These are phyloP conservation scores for Pharmacophagus antenor DNA, from an alignment of 2,888 invertebrate genomes.

Conservation along the genomic window DNA sequence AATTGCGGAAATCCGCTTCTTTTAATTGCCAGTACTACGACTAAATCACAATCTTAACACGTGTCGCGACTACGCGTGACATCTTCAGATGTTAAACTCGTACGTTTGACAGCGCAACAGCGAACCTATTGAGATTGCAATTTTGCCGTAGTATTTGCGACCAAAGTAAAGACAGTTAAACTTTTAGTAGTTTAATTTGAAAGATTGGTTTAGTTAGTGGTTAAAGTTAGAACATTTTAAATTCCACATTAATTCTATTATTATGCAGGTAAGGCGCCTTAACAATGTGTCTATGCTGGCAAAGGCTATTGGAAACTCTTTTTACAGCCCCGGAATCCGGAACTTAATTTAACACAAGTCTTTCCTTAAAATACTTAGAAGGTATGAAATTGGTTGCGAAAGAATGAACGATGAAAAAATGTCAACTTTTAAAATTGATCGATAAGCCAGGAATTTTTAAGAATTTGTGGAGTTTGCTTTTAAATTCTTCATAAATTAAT, in stretches of 20 bases:
- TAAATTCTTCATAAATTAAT: background rate
- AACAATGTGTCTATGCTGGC: constrained; percentile 41
- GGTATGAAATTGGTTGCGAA: constrained; percentile 43
- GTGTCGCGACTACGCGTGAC: no score
- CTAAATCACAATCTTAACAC: no score
- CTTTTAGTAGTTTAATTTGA: background rate
- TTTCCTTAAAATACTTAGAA: constrained; percentile 44
- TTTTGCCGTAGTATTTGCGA: no score
- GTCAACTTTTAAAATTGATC: constrained; percentile 24
- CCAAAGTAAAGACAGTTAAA: background rate
- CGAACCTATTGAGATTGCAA: no score
- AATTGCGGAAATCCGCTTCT: no score
- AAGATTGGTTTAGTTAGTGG: constrained; percentile 46
- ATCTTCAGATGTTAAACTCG: no score
- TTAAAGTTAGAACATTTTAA: constrained; percentile 49
- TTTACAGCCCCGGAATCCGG: constrained; percentile 40
- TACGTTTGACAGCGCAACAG: no score
- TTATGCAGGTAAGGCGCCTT: constrained; percentile 49
- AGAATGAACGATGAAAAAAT: constrained; percentile 23
- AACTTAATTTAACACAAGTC: constrained; percentile 47
- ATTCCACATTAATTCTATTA: constrained; percentile 62
- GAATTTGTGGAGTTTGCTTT: background rate
- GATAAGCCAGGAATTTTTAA: constrained; percentile 19
- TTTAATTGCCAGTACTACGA: no score
- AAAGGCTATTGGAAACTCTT: constrained; percentile 36